These are phyloP conservation scores for Procavia capensis DNA, from an alignment of 2,113 vertebrate genomes.

Conservation along the genomic window DNA sequence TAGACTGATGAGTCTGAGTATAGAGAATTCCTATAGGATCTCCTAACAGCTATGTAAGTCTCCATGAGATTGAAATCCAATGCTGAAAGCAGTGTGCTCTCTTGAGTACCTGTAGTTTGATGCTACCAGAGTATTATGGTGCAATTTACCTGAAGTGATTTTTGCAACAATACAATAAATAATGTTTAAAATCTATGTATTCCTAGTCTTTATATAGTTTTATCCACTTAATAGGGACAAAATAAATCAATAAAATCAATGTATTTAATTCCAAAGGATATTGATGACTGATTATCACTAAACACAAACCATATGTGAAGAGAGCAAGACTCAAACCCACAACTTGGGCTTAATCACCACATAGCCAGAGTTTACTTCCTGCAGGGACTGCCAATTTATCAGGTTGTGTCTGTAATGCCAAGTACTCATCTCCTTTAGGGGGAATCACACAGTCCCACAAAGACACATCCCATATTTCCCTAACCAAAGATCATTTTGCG, in stretches of 20 bases:
- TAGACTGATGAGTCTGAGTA: not conserved
- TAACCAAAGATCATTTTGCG: not conserved
- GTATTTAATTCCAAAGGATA: slow-evolving; percentile 40
- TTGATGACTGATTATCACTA: slow-evolving; percentile 5
- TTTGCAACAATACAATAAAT: slow-evolving; percentile 26
- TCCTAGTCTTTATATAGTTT: not conserved
- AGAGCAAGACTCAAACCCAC: not conserved
- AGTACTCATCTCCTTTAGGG: rapidly evolving
- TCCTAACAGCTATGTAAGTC: not conserved
- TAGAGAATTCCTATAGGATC: not conserved
- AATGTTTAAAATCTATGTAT: not conserved
- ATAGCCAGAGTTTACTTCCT: not conserved
- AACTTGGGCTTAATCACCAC: slow-evolving; percentile 8
- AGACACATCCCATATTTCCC: slow-evolving; percentile 63
- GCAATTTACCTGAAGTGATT: not conserved
- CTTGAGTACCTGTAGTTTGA: not conserved
- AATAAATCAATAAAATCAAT: not conserved
- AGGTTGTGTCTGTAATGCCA: rapidly evolving
- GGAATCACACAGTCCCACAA: slow-evolving; percentile 57
- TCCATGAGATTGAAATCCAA: not conserved
- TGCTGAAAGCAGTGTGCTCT: not conserved
- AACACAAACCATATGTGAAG: not conserved
- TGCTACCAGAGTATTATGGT: not conserved
- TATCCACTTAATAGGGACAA: not conserved
- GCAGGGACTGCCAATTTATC: slow-evolving; percentile 54